phyloP scores from a whole-genome alignment of 30 jellyfish, hydroid and myxozoan genomes.

The Thelohanellus kitauei region DNA sequence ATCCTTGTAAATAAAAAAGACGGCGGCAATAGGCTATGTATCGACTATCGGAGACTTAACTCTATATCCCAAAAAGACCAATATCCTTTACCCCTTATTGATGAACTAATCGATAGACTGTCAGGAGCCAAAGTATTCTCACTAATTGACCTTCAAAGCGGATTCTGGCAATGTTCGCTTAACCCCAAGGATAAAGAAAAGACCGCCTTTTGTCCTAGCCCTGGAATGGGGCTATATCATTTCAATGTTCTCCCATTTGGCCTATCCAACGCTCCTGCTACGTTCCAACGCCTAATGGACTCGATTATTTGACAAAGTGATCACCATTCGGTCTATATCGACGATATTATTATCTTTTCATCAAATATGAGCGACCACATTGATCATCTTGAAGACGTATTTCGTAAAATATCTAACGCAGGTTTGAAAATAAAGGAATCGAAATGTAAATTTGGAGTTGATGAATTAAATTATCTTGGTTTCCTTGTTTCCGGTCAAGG shows the following conservation, averaged over 20 bases:
- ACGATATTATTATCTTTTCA: constrained; percentile 15
- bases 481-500: constrained; percentile 5
- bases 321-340: constrained; percentile 16
- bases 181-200: constrained; percentile 3
- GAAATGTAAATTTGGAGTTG: too few relatives aligned
- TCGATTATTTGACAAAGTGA: constrained; percentile 6
- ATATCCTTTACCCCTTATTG: constrained; percentile 16
- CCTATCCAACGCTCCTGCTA: constrained; percentile 18
- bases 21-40: constrained; percentile 13
- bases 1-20: constrained; percentile 15
- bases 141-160: constrained; percentile 10
- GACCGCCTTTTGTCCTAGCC: constrained; percentile 15
- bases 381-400: constrained; percentile 2
- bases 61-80: constrained; percentile 14
- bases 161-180: constrained; percentile 14
- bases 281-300: constrained; percentile 22
- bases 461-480: too few relatives aligned
- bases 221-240: constrained; percentile 9
- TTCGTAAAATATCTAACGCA: constrained; percentile 4
- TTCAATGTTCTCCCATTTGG: constrained; percentile 19
- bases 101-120: constrained; percentile 12
- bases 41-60: constrained; percentile 14
- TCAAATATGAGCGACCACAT: constrained; percentile 8
- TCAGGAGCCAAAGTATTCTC: constrained; percentile 12
- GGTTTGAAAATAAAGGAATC: constrained; percentile 5